phyloP scores from a whole-genome alignment of 2,113 vertebrate species.

The Dipodomys spectabilis region DNA sequence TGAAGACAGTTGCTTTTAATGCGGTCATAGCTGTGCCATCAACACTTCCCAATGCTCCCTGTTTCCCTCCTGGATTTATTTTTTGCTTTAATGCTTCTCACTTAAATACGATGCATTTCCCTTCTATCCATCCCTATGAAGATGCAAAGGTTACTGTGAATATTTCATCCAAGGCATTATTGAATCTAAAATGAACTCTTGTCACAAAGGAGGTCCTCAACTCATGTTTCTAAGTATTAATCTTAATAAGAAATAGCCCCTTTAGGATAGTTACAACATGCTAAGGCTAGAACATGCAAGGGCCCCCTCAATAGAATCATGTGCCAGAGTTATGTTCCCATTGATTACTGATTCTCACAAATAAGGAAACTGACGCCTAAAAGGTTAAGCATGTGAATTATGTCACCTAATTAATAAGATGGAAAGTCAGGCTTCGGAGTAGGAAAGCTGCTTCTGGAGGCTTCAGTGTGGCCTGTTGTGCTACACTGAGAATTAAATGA shows the following conservation, averaged over 20 bases:
- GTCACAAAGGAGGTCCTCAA: not conserved
- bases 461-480: not conserved
- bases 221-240: slow-evolving; percentile 10
- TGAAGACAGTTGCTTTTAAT: no score
- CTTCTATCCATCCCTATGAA: not conserved
- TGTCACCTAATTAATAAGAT: not conserved
- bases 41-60: not conserved
- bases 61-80: not conserved
- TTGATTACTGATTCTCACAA: not conserved
- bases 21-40: no score
- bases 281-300: not conserved
- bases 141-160: not conserved
- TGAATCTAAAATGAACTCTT: not conserved
- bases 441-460: not conserved
- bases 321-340: not conserved
- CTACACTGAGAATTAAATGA: slow-evolving; percentile 30
- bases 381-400: not conserved
- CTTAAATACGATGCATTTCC: not conserved
- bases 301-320: not conserved
- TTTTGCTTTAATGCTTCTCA: not conserved
- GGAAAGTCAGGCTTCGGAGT: not conserved
- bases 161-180: not conserved
- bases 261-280: no score
- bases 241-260: not conserved
- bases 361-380: not conserved